These are phyloP conservation scores for Actinia equina DNA, from an alignment of 64 coral and sea anemone species.

Conservation along the genomic window DNA sequence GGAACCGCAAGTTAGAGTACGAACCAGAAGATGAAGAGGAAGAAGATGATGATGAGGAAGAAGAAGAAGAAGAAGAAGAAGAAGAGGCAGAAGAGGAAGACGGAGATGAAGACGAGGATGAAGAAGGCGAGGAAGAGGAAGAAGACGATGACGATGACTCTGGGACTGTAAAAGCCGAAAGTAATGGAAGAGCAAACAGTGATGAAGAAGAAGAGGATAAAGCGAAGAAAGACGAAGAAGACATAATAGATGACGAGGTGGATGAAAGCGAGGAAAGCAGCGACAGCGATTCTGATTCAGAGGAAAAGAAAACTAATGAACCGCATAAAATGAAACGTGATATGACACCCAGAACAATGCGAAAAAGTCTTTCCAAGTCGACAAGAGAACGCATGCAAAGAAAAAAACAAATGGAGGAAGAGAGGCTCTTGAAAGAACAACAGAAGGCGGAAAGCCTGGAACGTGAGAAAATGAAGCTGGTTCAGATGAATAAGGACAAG, in stretches of 20 bases:
- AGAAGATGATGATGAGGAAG: constrained; percentile 19
- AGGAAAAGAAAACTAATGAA: constrained; percentile 23
- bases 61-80: constrained; percentile 10
- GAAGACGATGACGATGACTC: background rate
- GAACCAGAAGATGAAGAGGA: constrained; percentile 78
- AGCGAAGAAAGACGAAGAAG: constrained; percentile 37
- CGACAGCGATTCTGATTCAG: constrained; percentile 64
- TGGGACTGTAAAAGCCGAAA: background rate
- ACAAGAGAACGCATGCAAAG: constrained; percentile 95
- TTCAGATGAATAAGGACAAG: constrained; percentile 47
- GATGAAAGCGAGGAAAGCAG: constrained; percentile 60
- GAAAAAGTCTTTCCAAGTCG: constrained; percentile 95
- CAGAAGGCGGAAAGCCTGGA: constrained; percentile 56
- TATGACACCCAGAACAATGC: constrained; percentile 79
- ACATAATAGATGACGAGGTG: constrained; percentile 13
- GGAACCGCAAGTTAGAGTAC: constrained; percentile 46
- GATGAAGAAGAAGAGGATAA: constrained; percentile 49
- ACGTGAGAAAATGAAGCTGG: constrained; percentile 40
- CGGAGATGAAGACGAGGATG: constrained; percentile 13
- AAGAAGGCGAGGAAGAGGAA: constrained; percentile 37
- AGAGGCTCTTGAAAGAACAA: constrained; percentile 68
- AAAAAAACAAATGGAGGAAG: constrained; percentile 81
- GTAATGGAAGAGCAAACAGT: constrained; percentile 22
- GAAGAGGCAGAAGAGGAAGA: constrained; percentile 18
- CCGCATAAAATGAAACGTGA: constrained; percentile 30